These are phyloP conservation scores for Drosophila merina DNA, from an alignment of 2,888 invertebrate genomes.

Conservation along the genomic window DNA sequence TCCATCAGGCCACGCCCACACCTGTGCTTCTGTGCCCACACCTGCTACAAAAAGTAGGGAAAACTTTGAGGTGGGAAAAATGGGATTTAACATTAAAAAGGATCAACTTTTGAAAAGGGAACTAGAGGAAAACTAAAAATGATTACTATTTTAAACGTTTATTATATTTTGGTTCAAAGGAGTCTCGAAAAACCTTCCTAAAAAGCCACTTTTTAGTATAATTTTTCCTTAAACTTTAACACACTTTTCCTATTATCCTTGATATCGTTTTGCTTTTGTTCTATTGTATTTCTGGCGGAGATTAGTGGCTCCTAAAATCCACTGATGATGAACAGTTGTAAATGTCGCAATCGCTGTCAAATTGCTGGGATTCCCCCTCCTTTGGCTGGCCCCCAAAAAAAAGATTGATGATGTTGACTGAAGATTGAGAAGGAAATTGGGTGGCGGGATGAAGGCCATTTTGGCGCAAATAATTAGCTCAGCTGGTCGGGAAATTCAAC, in stretches of 20 bases:
- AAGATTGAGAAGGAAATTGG: not conserved
- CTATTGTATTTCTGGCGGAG: not conserved
- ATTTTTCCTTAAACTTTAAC: not conserved
- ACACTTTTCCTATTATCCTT: not conserved
- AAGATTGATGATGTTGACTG: constrained; percentile 70
- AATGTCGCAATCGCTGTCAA: constrained; percentile 77
- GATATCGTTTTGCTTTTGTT: constrained; percentile 17
- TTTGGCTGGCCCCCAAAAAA: constrained; percentile 8
- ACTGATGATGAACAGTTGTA: constrained; percentile 68
- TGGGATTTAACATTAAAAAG: no score
- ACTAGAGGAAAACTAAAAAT: no score
- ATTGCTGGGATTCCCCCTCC: constrained; percentile 43
- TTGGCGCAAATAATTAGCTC: constrained; percentile 41
- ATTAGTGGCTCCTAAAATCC: constrained; percentile 39
- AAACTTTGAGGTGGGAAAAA: not conserved
- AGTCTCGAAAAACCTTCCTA: no score
- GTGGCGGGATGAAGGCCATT: not conserved
- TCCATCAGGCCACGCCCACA: not conserved
- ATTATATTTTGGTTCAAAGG: no score
- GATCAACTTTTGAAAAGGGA: no score
- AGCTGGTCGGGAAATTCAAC: constrained; percentile 29
- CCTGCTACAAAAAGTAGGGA: not conserved
- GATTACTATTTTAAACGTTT: no score
- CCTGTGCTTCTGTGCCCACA: not conserved
- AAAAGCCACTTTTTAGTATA: no score